Evolutionary conservation across 2,888 invertebrate species (phyloP), one percentile per base, ranked within the genome.

Genomic region (Tanytarsus gracilentus): DNA sequence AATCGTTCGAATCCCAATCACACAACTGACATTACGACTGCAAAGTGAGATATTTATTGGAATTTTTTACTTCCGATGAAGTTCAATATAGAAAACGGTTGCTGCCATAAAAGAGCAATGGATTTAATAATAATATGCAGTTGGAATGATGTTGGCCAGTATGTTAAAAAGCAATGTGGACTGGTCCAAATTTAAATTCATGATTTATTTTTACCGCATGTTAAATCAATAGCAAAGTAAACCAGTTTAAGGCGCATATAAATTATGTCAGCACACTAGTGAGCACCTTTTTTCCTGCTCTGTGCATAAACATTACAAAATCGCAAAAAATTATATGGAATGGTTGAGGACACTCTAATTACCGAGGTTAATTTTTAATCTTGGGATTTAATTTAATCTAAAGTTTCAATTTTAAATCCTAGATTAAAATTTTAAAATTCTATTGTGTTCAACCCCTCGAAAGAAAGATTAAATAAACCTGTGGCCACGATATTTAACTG

Each of bases 201-300:
- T 16, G 3, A 16, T 40, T 40, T 40, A n/a, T 40, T 16, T 40
- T 16, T 16, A 16, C 11, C 9, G 11, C 44, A 44, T 44, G n/a
- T 16, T 21, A 14, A 52, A 52, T 33, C 30, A 52, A 49, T 23
- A 52, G 23, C 49, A 23, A 26, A 49, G 23, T 23, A 23, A 53
- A 53, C 53, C 36, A 33, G 53, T 53, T 53, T 36, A 53, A 53
- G 36, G 33, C 25, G 53, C 55, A 40, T 27, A 55, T 55, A 55
- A 55, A 55, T 55, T 55, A 55, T 55, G 55, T 55, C 26, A 55
- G 55, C 39, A 55, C 39, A 18, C 9, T 40, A n/a, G 14, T 9
- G 27, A 50, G 33, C 53, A 33, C 50, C 27, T 16, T 50, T 14
- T 23, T 25, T 16, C 18, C 49, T 29, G 23, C 40, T 55, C 40